phyloP scores from a whole-genome alignment of 2,113 vertebrate species.

The Bostrychus sinensis region DNA sequence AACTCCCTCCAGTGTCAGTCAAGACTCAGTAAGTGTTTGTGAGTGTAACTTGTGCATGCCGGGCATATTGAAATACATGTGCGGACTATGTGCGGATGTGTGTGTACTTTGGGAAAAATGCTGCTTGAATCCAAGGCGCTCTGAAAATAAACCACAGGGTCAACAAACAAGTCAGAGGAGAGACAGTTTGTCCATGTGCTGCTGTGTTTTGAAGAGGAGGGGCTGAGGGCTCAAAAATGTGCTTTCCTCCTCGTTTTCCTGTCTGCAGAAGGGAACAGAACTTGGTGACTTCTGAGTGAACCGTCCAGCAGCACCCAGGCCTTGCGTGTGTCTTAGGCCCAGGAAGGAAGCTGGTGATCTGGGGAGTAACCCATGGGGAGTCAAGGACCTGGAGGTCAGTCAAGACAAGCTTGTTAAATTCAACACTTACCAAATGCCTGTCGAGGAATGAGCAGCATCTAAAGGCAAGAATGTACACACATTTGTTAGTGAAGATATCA shows the following conservation, averaged over 20 bases:
- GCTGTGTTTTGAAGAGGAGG: constrained; percentile 25
- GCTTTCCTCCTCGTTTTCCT: constrained; percentile 53
- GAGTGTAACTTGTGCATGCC: constrained; percentile 34
- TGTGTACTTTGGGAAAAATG: constrained; percentile 35
- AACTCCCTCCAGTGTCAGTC: constrained; percentile 36
- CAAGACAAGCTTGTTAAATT: constrained; percentile 62
- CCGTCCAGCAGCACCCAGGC: constrained; percentile 35
- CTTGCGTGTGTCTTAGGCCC: constrained; percentile 8
- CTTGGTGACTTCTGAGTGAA: constrained; percentile 66
- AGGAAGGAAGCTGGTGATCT: constrained; percentile 52
- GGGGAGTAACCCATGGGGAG: constrained; percentile 38
- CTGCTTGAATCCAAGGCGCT: constrained; percentile 42
- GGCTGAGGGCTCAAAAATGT: constrained; percentile 29
- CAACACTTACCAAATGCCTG: constrained; percentile 41
- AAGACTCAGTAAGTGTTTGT: constrained; percentile 5
- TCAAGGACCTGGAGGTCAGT: constrained; percentile 60
- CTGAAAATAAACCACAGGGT: constrained; percentile 66
- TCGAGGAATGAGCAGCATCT: constrained; percentile 53
- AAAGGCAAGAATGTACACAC: constrained; percentile 43
- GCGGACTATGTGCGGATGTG: constrained; percentile 14
- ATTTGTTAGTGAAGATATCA: constrained; percentile 24
- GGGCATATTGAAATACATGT: constrained; percentile 20
- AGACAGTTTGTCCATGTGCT: constrained; percentile 32
- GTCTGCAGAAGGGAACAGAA: constrained; percentile 58
- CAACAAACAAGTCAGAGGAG: constrained; percentile 43